Conservation (phyloP, 2,888 invertebrate species). For the Sesia apiformis region DNA sequence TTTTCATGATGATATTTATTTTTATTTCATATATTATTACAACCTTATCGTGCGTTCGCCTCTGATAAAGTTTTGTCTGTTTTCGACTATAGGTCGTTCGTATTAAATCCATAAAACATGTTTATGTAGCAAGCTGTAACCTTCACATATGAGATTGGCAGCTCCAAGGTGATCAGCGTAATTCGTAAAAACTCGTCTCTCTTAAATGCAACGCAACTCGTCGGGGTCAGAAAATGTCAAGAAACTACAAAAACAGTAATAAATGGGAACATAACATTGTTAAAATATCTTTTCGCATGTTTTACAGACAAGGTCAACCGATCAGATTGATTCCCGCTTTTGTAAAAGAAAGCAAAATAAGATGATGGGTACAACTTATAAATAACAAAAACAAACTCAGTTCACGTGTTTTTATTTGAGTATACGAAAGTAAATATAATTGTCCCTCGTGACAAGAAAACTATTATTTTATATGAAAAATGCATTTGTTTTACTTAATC, state of each 20-base stretch:
- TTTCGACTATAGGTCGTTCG: conserved; percentile 16
- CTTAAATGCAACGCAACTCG: conserved; percentile 5
- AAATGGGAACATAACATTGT: too few relatives aligned
- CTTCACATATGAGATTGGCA: conserved; percentile 38
- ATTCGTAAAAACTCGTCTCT: conserved; percentile 45
- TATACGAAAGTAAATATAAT: too few relatives aligned
- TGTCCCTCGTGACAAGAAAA: too few relatives aligned
- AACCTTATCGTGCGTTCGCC: conserved; percentile 46
- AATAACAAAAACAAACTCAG: too few relatives aligned
- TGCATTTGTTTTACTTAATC: too few relatives aligned
- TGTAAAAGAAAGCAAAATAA: too few relatives aligned
- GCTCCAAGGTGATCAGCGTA: conserved; percentile 38
- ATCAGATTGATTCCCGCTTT: too few relatives aligned
- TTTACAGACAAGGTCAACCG: too few relatives aligned
- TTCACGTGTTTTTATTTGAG: too few relatives aligned
- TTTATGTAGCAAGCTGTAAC: conserved; percentile 35
- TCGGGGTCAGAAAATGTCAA: conserved; percentile 40
- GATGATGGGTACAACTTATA: too few relatives aligned
- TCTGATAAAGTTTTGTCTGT: conserved; percentile 21
- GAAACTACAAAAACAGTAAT: conserved; percentile 20
- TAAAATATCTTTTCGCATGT: too few relatives aligned
- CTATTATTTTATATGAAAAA: too few relatives aligned
- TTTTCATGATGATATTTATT: background rate
- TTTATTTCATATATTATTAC: conserved; percentile 1
- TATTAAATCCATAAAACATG: conserved; percentile 11